Conservation (phyloP, 2,797 vertebrate genomes). For the Malurus leucopterus region DNA sequence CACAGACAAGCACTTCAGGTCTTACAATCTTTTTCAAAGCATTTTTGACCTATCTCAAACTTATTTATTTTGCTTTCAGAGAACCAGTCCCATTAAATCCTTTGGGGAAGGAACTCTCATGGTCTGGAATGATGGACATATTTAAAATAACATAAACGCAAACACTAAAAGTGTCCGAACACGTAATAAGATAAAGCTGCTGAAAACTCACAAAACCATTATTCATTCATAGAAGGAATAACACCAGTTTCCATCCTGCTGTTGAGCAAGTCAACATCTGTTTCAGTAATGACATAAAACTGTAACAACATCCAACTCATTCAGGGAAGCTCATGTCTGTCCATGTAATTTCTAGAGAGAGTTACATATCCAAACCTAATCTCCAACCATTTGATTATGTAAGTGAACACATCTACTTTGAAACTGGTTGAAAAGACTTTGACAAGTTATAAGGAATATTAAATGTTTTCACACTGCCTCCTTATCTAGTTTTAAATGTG, state of each 20-base stretch:
- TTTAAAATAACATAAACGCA: background rate
- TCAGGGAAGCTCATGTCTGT: background rate
- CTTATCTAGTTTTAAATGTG: background rate
- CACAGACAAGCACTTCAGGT: background rate
- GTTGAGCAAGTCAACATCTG: background rate
- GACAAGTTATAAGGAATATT: background rate
- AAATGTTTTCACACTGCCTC: background rate
- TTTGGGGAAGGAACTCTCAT: background rate
- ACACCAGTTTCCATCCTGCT: background rate
- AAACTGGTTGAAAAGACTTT: background rate
- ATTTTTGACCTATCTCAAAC: background rate
- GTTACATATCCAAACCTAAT: background rate
- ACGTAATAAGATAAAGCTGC: background rate
- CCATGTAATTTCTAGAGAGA: background rate
- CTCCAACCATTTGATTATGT: background rate
- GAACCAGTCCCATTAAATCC: background rate
- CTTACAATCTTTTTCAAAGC: background rate
- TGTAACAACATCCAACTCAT: background rate
- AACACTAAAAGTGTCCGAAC: background rate
- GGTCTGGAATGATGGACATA: background rate
- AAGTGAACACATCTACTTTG: background rate
- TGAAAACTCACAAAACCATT: background rate
- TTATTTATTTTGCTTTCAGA: background rate
- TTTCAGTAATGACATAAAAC: background rate
- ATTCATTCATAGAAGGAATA: background rate